Percentiles rank a stretch among this genome's conserved stretches.
Evolutionary conservation across 2,797 vertebrate genomes (phyloP).

Genomic region (Lutjanus argentimaculatus): DNA sequence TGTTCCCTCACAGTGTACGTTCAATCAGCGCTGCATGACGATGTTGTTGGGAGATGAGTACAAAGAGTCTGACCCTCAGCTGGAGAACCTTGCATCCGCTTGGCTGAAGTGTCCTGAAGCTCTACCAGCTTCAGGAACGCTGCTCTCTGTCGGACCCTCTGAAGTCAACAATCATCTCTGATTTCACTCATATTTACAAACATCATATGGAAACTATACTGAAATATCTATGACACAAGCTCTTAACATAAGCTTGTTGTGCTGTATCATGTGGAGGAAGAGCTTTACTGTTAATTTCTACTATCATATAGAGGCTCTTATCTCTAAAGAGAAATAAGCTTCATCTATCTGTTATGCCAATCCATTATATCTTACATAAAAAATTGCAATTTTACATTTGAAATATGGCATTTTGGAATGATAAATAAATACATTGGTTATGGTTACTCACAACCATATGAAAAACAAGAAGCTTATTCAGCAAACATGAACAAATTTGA

Average conservation of each 20-base stretch:
- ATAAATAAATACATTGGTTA: slow-evolving; percentile 11
- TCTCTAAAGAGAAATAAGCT: slow-evolving; percentile 37
- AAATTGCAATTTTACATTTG: slow-evolving; percentile 12
- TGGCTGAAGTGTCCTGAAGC: slow-evolving; percentile 13
- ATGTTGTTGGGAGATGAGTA: slow-evolving; percentile 12
- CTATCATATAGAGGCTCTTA: slow-evolving; percentile 17
- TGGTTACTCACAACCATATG: slow-evolving; percentile 27
- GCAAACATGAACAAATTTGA: slow-evolving; percentile 23
- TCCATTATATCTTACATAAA: slow-evolving; percentile 27
- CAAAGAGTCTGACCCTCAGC: slow-evolving; percentile 24
- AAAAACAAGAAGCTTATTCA: slow-evolving; percentile 11
- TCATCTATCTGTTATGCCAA: slow-evolving; percentile 32
- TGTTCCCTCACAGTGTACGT: slow-evolving; percentile 1
- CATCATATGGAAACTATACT: not conserved
- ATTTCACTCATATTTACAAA: not conserved
- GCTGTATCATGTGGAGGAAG: slow-evolving; percentile 26
- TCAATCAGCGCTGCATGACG: slow-evolving; percentile 17
- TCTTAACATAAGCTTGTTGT: slow-evolving; percentile 29
- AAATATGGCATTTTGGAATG: slow-evolving; percentile 19
- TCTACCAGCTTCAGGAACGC: slow-evolving; percentile 1
- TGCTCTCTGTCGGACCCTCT: slow-evolving; percentile 9
- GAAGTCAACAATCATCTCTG: not conserved
- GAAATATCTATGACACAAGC: slow-evolving; percentile 22
- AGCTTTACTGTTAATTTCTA: slow-evolving; percentile 32
- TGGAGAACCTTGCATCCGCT: slow-evolving; percentile 14